Base-by-base conservation (phyloP, 2,888 invertebrate genomes). In the Pseudanteris insignis region DNA sequence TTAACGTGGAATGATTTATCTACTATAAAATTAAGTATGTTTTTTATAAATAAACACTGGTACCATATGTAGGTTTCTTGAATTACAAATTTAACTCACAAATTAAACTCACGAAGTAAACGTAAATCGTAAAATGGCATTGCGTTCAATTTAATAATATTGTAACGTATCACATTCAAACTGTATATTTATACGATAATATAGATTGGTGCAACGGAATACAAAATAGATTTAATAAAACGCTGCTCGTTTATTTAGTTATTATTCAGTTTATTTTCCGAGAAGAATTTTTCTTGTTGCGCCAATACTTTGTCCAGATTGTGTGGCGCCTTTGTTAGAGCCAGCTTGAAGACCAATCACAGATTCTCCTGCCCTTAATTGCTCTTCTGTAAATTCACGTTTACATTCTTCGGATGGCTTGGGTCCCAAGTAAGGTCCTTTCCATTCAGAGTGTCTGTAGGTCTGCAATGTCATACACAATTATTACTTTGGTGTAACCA, bases 301-400 rank as follows among this genome's bases (percentile, higher is more conserved):
- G 64, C 96, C 96, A 57, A 95, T 85, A 82, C 91, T 96, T 80
- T 88, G 88, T 15, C 96, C 96, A 15, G 94, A 88, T 82, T 96
- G 96, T 60, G 91, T 89, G 70, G 96, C 96, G 30, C 96, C 96
- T 83, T 96, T 94, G 88, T 97, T 97, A 80, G 89, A 89, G 57
- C 97, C 97, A 70, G 94, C 95, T 82, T 97, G 96, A 41, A 97
- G 89, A 73, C 96, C 95, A 73, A 97, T 91, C 74, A 94, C 85
- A 67, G 89, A 87, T 82, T 96, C 87, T 14, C 95, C 95, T 67
- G 94, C 94, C 70, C 88, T 88, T 72, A 96, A 78, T 77, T 92
- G 91, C 78, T 96, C 96, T 0, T 96, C 96, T 12, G 89, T 88
- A 86, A 96, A 97, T 24, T 96, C 92, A 67, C 96, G 91, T 81